Conservation (phyloP, 2,888 invertebrate species). For the Thumatha senex region DNA sequence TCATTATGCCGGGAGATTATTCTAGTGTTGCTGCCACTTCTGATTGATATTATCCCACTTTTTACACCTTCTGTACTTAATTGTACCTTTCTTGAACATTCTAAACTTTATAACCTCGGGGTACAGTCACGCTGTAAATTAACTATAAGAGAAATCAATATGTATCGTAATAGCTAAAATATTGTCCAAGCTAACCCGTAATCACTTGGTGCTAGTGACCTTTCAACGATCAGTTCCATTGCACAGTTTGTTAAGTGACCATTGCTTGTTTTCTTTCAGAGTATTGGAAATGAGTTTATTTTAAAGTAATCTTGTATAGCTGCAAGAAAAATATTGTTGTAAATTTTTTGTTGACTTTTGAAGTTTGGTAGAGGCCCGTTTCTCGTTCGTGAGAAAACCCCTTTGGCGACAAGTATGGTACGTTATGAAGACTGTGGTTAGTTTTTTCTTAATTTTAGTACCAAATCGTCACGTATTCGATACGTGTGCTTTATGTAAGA, state of each 20-base stretch:
- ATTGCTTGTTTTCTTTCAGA: conserved; percentile 1
- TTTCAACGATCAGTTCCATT: conserved; percentile 4
- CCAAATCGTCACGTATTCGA: conserved; percentile 39
- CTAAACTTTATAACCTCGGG: conserved; percentile 43
- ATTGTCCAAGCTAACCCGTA: conserved; percentile 57
- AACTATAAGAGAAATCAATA: conserved; percentile 63
- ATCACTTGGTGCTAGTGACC: conserved; percentile 44
- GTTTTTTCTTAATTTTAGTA: conserved; percentile 37
- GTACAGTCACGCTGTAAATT: conserved; percentile 53
- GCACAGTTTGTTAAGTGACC: background rate
- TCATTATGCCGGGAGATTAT: background rate
- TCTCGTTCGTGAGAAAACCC: conserved; percentile 65
- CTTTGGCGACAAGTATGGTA: conserved; percentile 57
- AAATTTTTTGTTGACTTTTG: conserved; percentile 10
- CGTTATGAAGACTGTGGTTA: conserved; percentile 45
- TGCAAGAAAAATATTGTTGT: background rate
- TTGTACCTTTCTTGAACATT: conserved; percentile 51
- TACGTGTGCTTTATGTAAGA: conserved; percentile 23
- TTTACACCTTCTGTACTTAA: conserved; percentile 45
- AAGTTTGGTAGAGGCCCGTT: conserved; percentile 15
- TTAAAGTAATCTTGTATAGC: conserved; percentile 9
- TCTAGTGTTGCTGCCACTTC: background rate
- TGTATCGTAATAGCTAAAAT: conserved; percentile 61
- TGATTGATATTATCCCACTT: conserved; percentile 22
- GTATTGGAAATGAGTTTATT: fast-evolving